These are phyloP conservation scores for Pandion haliaetus DNA, from an alignment of 2,113 vertebrate genomes.

Conservation along the genomic window DNA sequence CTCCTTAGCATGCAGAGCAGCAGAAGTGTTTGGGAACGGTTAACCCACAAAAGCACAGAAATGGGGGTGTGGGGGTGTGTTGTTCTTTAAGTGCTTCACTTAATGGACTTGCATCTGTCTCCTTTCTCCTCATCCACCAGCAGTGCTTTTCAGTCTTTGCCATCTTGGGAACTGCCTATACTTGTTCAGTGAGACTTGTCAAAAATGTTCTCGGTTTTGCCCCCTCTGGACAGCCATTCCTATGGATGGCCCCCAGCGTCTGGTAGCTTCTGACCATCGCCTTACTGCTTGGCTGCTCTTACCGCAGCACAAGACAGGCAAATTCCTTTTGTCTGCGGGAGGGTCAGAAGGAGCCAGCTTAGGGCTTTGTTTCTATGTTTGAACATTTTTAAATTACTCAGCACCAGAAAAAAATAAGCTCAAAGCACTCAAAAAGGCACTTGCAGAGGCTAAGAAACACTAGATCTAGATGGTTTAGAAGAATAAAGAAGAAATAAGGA, in stretches of 20 bases:
- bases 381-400: background rate
- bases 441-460: background rate
- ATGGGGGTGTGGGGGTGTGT: background rate
- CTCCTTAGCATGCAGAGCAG: background rate
- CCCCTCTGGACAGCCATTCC: background rate
- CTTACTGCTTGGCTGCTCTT: slow-evolving; percentile 1
- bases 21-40: background rate
- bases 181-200: background rate
- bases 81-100: background rate
- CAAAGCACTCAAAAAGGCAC: background rate
- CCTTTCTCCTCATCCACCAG: background rate
- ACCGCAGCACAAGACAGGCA: background rate
- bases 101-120: background rate
- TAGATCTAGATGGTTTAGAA: background rate
- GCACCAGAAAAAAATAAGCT: background rate
- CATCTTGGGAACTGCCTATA: background rate
- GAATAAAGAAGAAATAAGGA: background rate
- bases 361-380: background rate
- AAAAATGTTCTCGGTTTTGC: background rate
- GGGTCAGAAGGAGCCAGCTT: background rate
- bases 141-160: background rate
- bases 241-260: background rate
- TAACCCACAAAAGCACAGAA: background rate
- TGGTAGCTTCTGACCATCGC: background rate
- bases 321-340: slow-evolving; percentile 27